Percentiles rank a stretch among this genome's conserved stretches.
Conservation (phyloP, 2,888 invertebrate genomes). For the Drosophila austrosaltans region DNA sequence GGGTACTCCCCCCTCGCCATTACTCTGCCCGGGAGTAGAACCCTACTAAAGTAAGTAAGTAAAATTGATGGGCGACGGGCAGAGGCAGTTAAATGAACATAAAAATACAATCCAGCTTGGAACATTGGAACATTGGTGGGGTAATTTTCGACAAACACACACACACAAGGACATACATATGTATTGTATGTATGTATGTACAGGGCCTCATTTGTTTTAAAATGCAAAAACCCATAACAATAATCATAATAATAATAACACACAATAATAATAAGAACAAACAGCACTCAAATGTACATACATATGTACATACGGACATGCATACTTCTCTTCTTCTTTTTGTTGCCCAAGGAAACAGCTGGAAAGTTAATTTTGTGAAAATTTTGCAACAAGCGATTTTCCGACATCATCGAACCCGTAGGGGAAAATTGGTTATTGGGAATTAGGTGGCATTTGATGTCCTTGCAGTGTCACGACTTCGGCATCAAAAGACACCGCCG, state of each 20-base stretch:
- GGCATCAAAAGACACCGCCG: no score
- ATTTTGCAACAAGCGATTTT: not conserved
- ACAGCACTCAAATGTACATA: constrained; percentile 39
- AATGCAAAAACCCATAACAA: constrained; percentile 24
- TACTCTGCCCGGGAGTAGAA: not conserved
- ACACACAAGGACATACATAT: constrained; percentile 1
- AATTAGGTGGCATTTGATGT: no score
- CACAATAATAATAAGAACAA: constrained; percentile 67
- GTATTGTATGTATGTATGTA: not conserved
- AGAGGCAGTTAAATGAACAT: constrained; percentile 65
- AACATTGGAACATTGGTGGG: not conserved
- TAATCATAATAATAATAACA: constrained; percentile 60
- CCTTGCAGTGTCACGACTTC: no score
- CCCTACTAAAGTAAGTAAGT: constrained; percentile 54
- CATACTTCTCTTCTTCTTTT: not conserved
- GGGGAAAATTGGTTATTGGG: no score
- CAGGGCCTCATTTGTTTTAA: constrained; percentile 20
- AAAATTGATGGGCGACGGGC: constrained; percentile 75
- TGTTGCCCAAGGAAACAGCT: not conserved
- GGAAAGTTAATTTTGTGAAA: constrained; percentile 6
- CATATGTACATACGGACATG: no score
- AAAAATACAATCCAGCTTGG: constrained; percentile 31
- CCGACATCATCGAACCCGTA: not conserved
- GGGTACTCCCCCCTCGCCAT: not conserved
- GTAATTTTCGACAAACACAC: constrained; percentile 8